These are phyloP conservation scores for Andrena praecox DNA, from an alignment of 2,888 invertebrate genomes.

Conservation along the genomic window DNA sequence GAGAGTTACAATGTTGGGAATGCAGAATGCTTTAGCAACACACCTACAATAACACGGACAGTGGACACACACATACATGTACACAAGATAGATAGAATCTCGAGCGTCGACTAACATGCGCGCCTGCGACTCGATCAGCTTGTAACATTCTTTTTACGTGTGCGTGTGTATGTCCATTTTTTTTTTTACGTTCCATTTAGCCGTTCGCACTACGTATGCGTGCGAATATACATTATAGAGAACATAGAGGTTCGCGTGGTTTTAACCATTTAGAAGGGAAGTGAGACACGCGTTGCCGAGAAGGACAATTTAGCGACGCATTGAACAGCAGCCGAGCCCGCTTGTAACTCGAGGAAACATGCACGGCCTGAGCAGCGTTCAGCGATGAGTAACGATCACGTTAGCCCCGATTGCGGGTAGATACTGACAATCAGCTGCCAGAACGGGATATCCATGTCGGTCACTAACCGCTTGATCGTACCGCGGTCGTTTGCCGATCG, in stretches of 20 bases:
- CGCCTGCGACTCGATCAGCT: constrained; percentile 4
- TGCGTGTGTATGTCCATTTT: background rate
- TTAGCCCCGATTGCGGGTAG: background rate
- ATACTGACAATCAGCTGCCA: background rate
- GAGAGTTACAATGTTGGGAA: constrained; percentile 78
- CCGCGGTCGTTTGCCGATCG: background rate
- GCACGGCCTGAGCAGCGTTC: constrained; percentile 44
- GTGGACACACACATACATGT: background rate
- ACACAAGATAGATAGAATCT: constrained; percentile 29
- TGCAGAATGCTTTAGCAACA: constrained; percentile 81
- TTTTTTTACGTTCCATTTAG: background rate
- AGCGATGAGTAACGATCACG: constrained; percentile 7
- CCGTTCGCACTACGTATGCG: constrained; percentile 13
- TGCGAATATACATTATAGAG: background rate
- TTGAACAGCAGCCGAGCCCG: background rate
- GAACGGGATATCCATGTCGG: constrained; percentile 7
- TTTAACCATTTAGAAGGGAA: background rate
- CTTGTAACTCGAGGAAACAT: constrained; percentile 7
- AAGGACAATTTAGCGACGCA: background rate
- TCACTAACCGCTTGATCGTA: constrained; percentile 29
- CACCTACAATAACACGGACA: background rate
- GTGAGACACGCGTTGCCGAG: background rate
- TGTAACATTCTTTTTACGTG: constrained; percentile 5
- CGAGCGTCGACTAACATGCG: constrained; percentile 24
- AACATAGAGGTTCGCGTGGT: background rate